Base-by-base conservation (phyloP, 1,140 invertebrate genomes). In the Aethina tumida region DNA sequence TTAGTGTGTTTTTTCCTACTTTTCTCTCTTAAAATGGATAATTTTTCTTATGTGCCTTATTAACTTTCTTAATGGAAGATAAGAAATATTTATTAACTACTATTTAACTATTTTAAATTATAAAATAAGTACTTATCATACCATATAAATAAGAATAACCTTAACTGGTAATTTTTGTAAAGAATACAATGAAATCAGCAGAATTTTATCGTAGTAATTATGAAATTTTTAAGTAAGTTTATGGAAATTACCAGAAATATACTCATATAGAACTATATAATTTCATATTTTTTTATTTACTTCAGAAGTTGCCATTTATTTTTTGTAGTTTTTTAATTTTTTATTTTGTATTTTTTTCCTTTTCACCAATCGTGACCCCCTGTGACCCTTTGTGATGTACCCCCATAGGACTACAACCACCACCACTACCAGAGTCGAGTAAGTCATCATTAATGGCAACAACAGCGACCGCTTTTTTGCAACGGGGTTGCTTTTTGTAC, bases 351-450 rank as follows among this genome's bases (percentile, higher is more conserved):
- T 43, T 55, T 58, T 61, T 58, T 63, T 59, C 59, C 65, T 62
- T 66, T 67, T 61, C 50, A 60, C 44, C 44, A 48, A 56, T 47
- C 59, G 55, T 59, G 43, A 49, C 35, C 42, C 39, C 47, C 29
- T 15, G 21, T 16, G 31, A 42, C 41, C 41, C 45, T 47, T 55
- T 43, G 49, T 52, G 45, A 45, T 43, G 49, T 47, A 49, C 41
- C 47, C 40, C 31, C 41, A 42, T 48, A 56, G 55, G 50, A 55
- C 52, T 31, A 54, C 50, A 27, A 50, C 44, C 35, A 55, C 53
- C 44, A 60, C 57, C 45, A 57, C 52, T 45, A 49, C 55, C 53
- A 62, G 58, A 55, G 58, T 59, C 58, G 60, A 61, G 56, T 59
- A 60, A 60, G 60, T 63, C 35, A 30, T 35, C 21, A 19, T 27